These are phyloP conservation scores for Athalia circularis DNA, from an alignment of 2,888 invertebrate species.

Conservation along the genomic window DNA sequence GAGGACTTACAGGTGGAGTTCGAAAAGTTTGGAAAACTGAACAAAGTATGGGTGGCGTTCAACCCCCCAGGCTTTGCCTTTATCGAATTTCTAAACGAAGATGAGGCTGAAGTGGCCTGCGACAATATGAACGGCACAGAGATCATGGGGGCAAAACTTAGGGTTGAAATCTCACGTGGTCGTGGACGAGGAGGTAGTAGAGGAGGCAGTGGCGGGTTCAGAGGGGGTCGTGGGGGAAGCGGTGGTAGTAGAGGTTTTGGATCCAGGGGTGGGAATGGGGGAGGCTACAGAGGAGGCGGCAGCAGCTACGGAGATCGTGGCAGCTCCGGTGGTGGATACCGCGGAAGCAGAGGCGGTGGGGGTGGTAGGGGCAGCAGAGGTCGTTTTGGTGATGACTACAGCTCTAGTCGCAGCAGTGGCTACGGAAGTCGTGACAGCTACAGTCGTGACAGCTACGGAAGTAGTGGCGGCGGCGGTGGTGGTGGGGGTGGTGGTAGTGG, in stretches of 20 bases:
- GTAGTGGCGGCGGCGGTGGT: constrained; percentile 52
- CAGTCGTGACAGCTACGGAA: constrained; percentile 49
- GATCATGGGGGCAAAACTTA: constrained; percentile 89
- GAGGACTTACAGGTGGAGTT: constrained; percentile 94
- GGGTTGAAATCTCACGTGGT: constrained; percentile 92
- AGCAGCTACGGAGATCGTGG: constrained; percentile 76
- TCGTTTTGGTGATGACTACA: constrained; percentile 71
- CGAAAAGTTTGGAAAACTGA: constrained; percentile 93
- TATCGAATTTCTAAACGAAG: constrained; percentile 92
- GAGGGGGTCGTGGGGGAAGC: constrained; percentile 78
- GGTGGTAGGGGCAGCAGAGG: constrained; percentile 68
- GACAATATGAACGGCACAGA: constrained; percentile 92
- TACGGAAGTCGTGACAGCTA: constrained; percentile 71
- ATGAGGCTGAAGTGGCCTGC: constrained; percentile 93
- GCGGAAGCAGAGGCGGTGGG: constrained; percentile 71
- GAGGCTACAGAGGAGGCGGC: constrained; percentile 73
- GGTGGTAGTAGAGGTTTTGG: constrained; percentile 75
- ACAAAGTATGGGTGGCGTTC: constrained; percentile 95
- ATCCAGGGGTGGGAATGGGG: constrained; percentile 71
- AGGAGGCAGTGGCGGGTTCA: constrained; percentile 77
- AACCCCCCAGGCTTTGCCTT: constrained; percentile 97
- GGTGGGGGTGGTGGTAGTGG: constrained; percentile 58
- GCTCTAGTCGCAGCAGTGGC: constrained; percentile 67
- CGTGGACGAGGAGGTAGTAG: constrained; percentile 83
- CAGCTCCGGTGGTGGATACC: constrained; percentile 72